Percentiles rank a stretch among this genome's conserved stretches.
Evolutionary conservation across 2,888 invertebrate species (phyloP).

Genomic region (Thecocarcelia acutangulata): DNA sequence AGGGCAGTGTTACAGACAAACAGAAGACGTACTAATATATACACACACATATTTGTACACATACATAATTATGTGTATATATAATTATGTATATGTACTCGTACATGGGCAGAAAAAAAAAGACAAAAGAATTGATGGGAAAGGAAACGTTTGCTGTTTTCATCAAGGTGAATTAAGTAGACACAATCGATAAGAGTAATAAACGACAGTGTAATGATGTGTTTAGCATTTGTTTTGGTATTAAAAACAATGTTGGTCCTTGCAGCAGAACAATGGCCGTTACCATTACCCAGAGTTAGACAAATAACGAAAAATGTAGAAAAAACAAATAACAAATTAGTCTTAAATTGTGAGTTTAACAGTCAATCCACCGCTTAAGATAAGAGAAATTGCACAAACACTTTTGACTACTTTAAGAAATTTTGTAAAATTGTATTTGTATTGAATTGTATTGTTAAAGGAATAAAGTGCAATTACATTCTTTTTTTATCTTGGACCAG

Average conservation of each 20-base stretch:
- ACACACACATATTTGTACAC: no score
- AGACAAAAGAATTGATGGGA: slow-evolving; percentile 53
- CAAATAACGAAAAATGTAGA: slow-evolving; percentile 51
- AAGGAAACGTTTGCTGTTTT: slow-evolving; percentile 66
- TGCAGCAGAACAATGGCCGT: neutral
- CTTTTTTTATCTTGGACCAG: no score
- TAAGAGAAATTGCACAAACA: slow-evolving; percentile 16
- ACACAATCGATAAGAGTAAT: slow-evolving; percentile 71
- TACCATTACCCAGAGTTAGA: slow-evolving; percentile 69
- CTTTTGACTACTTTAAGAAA: slow-evolving; percentile 27
- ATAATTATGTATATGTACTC: no score
- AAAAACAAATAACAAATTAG: slow-evolving; percentile 76
- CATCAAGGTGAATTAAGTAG: slow-evolving; percentile 78
- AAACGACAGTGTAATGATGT: slow-evolving; percentile 58
- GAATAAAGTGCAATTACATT: no score
- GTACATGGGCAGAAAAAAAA: slow-evolving; percentile 25
- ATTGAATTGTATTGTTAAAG: no score
- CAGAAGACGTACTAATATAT: slow-evolving; percentile 54
- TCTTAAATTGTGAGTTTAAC: slow-evolving; percentile 71
- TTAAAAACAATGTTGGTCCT: slow-evolving; percentile 11
- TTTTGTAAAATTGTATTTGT: neutral
- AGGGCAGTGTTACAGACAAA: slow-evolving; percentile 64
- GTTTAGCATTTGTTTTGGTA: slow-evolving; percentile 43
- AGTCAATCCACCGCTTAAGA: neutral
- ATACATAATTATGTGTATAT: no score